Base-by-base conservation (phyloP, 1,140 invertebrate species). In the Drosophila micromelanica region DNA sequence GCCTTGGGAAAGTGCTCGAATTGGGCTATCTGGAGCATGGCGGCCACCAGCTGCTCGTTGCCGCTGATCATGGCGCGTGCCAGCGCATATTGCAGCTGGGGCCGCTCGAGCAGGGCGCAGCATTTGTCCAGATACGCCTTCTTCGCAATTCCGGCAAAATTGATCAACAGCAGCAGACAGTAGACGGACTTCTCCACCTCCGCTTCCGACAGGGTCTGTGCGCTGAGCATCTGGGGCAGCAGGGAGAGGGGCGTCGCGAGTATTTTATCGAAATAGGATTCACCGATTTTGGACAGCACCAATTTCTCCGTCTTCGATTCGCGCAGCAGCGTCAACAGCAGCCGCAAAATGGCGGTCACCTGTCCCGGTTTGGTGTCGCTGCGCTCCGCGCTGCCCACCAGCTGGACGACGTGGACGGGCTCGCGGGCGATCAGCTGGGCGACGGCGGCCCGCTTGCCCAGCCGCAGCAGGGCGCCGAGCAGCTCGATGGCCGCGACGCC, bases 241-340 rank as follows among this genome's bases (percentile, higher is more conserved):
- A 90, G 51, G 0, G 62, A 55, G 0, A 90, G 27, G 1, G 91
- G 71, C 0, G 77, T 69, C 0, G 81, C 57, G 3, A 92, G 54
- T 11, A 92, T 92, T 56, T 91, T 91, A 60, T 92, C 91, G 30
- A 92, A 92, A 49, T 90, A 92, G 2, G 91, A 91, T 51, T 92
- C 91, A 0, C 75, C 78, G 5, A 92, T 80, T 37, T 91, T 90
- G 6, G 90, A 77, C 1, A 92, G 73, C 17, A 92, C 78, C 51
- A 92, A 42, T 27, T 91, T 92, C 15, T 92, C 85, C 0, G 91
- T 92, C 63, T 91, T 91, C 0, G 62, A 12, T 27, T 90, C 81
- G 20, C 73, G 60, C 40, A 92, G 52, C 23, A 92, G 56, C 5
- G 62, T 63, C 2, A 89, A 42, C 17, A 92, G 57, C 35, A 91